phyloP scores from a whole-genome alignment of 2,888 invertebrate genomes.

The Ornithoptera priamus region DNA sequence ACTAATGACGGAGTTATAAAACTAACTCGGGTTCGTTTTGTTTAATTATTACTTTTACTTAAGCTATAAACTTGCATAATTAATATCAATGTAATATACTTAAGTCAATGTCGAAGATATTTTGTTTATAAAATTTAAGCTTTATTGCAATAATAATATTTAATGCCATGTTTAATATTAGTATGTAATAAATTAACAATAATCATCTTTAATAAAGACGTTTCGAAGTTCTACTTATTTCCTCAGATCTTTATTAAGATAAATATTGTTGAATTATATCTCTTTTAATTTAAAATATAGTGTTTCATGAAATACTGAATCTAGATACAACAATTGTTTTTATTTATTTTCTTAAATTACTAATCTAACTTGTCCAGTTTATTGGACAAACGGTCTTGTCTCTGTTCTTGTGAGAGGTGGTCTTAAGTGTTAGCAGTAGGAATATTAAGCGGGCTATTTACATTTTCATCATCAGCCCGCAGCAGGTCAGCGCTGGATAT shows the following conservation, averaged over 20 bases:
- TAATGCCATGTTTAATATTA: background rate
- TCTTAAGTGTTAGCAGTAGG: no score
- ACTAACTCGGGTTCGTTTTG: background rate
- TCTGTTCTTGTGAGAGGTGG: no score
- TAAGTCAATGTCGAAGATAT: background rate
- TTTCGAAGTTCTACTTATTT: background rate
- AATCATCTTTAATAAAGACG: background rate
- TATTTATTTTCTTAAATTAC: no score
- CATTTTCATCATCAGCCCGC: no score
- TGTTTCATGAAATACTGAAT: no score
- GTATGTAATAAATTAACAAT: background rate
- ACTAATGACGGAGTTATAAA: constrained; percentile 5
- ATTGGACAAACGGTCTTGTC: no score
- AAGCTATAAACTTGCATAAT: background rate
- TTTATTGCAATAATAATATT: background rate
- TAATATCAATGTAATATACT: background rate
- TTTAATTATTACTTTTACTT: background rate
- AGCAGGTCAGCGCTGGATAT: no score
- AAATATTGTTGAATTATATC: no score
- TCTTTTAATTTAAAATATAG: no score
- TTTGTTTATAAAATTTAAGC: background rate
- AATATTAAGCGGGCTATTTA: no score
- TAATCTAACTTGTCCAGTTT: no score
- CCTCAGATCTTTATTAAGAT: background rate
- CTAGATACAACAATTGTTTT: no score